phyloP scores from a whole-genome alignment of 2,797 vertebrate species.

The Hipposideros larvatus region DNA sequence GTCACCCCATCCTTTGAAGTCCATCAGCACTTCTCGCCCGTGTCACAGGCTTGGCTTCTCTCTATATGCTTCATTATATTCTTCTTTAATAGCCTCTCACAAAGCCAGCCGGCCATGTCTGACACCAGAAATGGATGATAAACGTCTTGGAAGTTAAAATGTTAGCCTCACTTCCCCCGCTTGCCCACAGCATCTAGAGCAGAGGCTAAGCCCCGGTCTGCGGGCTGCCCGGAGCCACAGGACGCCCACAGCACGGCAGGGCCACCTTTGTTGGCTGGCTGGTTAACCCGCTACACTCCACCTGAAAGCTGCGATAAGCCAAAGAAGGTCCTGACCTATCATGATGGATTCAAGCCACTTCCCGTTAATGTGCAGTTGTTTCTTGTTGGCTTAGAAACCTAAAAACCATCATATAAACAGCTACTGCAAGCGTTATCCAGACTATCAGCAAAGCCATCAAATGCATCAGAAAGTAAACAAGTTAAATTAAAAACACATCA shows the following conservation, averaged over 20 bases:
- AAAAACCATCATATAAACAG: constrained; percentile 29
- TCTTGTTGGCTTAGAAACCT: constrained; percentile 59
- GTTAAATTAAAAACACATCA: constrained; percentile 77
- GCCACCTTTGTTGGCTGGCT: not conserved
- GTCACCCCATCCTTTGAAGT: not conserved
- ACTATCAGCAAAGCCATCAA: constrained; percentile 61
- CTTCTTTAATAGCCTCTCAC: not conserved
- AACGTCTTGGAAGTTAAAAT: not conserved
- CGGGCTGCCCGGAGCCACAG: not conserved
- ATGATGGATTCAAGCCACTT: not conserved
- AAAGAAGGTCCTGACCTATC: not conserved
- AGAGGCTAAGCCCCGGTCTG: not conserved
- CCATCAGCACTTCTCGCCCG: fast-evolving
- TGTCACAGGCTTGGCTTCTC: not conserved
- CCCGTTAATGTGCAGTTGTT: not conserved
- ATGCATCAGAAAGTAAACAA: constrained; percentile 75
- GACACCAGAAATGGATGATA: not conserved
- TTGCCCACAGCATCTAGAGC: fast-evolving
- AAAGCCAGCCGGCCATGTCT: not conserved
- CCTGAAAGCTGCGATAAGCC: constrained; percentile 3
- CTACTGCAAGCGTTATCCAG: constrained; percentile 52
- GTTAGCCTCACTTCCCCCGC: too few relatives aligned
- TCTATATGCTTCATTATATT: not conserved
- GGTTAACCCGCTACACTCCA: not conserved
- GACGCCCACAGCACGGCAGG: not conserved